Conservation (phyloP, 2,888 invertebrate genomes). For the Malthinus seriepunctatus region DNA sequence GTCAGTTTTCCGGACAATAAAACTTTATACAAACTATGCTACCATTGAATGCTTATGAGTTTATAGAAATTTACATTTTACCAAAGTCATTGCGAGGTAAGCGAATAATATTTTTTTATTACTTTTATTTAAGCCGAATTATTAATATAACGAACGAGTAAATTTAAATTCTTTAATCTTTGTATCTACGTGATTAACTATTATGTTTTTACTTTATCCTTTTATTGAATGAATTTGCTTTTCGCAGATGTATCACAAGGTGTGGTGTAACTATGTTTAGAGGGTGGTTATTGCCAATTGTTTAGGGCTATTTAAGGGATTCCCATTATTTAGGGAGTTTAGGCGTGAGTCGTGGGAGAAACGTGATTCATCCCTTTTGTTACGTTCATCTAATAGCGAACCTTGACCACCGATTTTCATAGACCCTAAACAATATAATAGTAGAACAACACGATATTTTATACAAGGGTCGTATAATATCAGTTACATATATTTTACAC, state of each 20-base stretch:
- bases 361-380: constrained; percentile 40
- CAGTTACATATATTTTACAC: constrained; percentile 5
- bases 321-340: constrained; percentile 36
- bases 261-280: constrained; percentile 25
- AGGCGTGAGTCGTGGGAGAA: constrained; percentile 36
- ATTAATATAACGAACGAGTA: no score
- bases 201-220: background rate
- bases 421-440: no score
- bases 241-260: constrained; percentile 26
- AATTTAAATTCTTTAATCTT: no score
- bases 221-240: background rate
- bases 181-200: background rate
- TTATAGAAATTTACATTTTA: constrained; percentile 47
- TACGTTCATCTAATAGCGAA: constrained; percentile 33
- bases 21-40: constrained; percentile 49
- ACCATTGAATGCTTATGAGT: constrained; percentile 48
- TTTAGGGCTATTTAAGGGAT: constrained; percentile 38
- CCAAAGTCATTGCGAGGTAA: constrained; percentile 16
- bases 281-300: constrained; percentile 29
- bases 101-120: background rate
- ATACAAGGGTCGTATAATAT: background rate
- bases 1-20: constrained; percentile 51
- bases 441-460: background rate
- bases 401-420: constrained; percentile 21
- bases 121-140: background rate